These are phyloP conservation scores for Myiopsitta monachus DNA, from an alignment of 2,113 vertebrate genomes.

Conservation along the genomic window DNA sequence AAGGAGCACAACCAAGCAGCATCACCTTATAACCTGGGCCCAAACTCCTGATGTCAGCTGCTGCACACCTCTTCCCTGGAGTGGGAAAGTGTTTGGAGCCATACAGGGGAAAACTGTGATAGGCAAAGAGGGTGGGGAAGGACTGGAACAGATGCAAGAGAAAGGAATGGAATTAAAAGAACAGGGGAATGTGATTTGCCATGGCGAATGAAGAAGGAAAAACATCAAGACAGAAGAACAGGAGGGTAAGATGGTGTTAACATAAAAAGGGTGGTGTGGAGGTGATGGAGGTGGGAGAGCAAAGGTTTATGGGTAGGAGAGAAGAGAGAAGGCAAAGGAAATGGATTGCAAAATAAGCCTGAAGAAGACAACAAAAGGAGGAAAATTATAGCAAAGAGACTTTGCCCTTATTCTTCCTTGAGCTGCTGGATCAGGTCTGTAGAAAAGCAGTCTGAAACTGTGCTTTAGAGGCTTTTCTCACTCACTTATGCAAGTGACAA, in stretches of 20 bases:
- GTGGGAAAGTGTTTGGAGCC: not conserved
- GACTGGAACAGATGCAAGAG: not conserved
- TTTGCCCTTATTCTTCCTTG: not conserved
- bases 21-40: not conserved
- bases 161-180: not conserved
- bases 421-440: not conserved
- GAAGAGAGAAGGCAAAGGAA: not conserved
- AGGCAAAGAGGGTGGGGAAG: not conserved
- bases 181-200: not conserved
- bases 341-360: not conserved
- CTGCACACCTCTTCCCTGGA: not conserved
- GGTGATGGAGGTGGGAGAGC: not conserved
- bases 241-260: not conserved
- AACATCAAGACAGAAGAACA: not conserved
- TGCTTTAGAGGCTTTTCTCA: not conserved
- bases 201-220: not conserved
- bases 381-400: not conserved
- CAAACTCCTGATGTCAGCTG: not conserved
- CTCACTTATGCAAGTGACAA: fast-evolving
- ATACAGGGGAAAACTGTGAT: not conserved
- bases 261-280: fast-evolving
- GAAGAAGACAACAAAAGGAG: not conserved
- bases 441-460: not conserved
- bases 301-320: not conserved
- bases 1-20: not conserved